A percentile compares a stretch with the other conserved stretches of the same genome.
phyloP scores from a whole-genome alignment of 37 sponge, comb jelly and placozoan genomes.

The Eunapius fragilis region DNA sequence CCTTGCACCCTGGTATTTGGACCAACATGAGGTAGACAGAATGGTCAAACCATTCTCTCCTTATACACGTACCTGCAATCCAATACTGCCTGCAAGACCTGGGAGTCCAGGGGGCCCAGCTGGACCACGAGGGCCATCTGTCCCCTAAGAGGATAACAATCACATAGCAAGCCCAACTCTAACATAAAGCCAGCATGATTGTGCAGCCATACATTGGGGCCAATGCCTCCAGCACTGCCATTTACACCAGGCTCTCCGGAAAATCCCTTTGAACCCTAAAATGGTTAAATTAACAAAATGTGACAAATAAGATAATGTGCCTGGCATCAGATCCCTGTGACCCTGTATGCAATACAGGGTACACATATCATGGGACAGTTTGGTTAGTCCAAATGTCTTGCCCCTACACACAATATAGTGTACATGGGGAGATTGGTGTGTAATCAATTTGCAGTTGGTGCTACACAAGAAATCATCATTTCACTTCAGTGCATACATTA shows the following conservation, averaged over 20 bases:
- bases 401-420: no score
- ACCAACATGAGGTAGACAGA: not conserved
- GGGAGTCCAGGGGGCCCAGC: not conserved
- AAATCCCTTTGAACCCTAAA: not conserved
- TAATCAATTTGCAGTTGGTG: no score
- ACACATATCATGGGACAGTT: no score
- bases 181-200: not conserved
- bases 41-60: not conserved
- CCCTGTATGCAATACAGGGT: no score
- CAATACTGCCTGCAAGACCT: not conserved
- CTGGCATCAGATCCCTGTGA: no score
- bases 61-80: not conserved
- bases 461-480: no score
- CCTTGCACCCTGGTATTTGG: not conserved
- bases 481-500: no score
- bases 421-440: no score
- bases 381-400: no score
- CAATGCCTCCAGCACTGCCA: not conserved
- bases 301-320: no score
- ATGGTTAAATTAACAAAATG: not conserved
- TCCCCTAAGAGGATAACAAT: not conserved
- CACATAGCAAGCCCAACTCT: not conserved
- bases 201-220: not conserved
- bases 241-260: not conserved
- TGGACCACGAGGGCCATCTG: not conserved